Conservation (phyloP, 1,140 invertebrate genomes). For the Formica exsecta region DNA sequence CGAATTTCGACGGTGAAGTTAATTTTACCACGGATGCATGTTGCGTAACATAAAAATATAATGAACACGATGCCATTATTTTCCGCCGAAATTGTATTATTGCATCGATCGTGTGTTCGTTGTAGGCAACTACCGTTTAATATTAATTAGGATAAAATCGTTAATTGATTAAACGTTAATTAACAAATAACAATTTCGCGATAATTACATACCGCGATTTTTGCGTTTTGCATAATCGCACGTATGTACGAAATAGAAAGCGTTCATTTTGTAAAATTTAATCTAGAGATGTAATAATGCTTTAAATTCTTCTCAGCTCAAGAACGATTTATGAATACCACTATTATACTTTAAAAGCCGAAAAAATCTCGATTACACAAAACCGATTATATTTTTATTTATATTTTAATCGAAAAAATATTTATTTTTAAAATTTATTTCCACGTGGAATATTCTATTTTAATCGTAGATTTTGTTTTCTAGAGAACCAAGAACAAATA, state of each 20-base stretch:
- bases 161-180: constrained; percentile 41
- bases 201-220: not conserved
- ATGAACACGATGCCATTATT: not conserved
- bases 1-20: not conserved
- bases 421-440: not conserved
- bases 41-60: not conserved
- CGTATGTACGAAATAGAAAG: not conserved
- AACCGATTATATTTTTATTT: constrained; percentile 16
- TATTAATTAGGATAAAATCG: constrained; percentile 19
- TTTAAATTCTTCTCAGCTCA: constrained; percentile 10
- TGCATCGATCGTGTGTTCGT: not conserved
- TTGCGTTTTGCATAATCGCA: not conserved
- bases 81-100: constrained; percentile 3
- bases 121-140: not conserved
- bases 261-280: not conserved
- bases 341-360: not conserved
- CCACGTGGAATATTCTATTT: not conserved
- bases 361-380: not conserved
- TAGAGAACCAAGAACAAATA: not conserved
- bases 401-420: constrained; percentile 6
- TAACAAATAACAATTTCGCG: not conserved
- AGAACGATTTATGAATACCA: not conserved
- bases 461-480: not conserved
- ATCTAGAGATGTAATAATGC: not conserved
- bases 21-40: not conserved